A percentile compares a stretch with the other conserved stretches of the same genome.
These are phyloP conservation scores for Deilephila elpenor DNA, from an alignment of 2,888 invertebrate genomes.

Conservation along the genomic window DNA sequence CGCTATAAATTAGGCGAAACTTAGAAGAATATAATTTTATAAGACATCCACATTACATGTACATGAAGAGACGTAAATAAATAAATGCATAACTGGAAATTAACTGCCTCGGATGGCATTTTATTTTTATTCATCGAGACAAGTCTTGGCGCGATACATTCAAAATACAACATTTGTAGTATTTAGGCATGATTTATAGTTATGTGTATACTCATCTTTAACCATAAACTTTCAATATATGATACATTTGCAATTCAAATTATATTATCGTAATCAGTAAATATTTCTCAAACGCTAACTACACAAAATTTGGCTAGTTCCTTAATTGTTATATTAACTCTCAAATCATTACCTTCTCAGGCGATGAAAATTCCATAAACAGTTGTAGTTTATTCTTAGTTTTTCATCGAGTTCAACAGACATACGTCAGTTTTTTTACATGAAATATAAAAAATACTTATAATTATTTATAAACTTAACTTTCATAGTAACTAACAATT, in stretches of 20 bases:
- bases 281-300: neutral
- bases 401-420: no score
- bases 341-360: neutral
- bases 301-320: conserved; percentile 12
- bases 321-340: neutral
- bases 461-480: neutral
- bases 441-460: neutral
- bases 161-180: no score
- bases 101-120: neutral
- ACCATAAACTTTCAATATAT: no score
- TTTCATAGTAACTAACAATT: neutral
- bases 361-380: neutral
- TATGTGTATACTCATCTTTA: no score
- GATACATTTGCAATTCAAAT: neutral
- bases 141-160: neutral
- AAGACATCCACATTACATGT: neutral
- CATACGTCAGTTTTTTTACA: neutral
- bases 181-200: no score
- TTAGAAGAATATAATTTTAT: neutral
- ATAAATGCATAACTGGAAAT: conserved; percentile 22
- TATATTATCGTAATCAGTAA: neutral
- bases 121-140: neutral
- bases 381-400: neutral
- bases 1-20: neutral
- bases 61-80: neutral